Conservation (phyloP, 2,888 invertebrate species). For the Thecophora atra region DNA sequence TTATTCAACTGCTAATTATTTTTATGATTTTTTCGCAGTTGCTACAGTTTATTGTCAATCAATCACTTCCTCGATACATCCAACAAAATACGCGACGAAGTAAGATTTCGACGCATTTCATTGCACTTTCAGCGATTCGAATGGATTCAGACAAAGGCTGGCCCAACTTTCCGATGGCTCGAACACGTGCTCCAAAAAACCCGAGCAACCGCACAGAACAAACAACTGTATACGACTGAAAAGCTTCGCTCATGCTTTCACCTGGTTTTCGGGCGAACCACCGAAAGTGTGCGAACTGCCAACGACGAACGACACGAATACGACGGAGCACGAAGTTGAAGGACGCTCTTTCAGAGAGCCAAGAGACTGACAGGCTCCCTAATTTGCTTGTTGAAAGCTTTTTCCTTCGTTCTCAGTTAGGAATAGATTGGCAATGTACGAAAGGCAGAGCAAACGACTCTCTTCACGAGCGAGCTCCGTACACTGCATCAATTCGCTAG, state of each 20-base stretch:
- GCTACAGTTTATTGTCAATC: too few relatives aligned
- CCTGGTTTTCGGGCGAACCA: conserved; percentile 56
- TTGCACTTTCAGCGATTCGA: too few relatives aligned
- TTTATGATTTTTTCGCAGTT: too few relatives aligned
- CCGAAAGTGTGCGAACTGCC: conserved; percentile 12
- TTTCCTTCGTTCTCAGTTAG: not conserved
- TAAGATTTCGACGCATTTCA: too few relatives aligned
- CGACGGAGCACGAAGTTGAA: not conserved
- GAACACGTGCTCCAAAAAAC: conserved; percentile 3
- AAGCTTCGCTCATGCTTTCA: conserved; percentile 61
- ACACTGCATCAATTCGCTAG: not conserved
- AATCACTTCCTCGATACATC: too few relatives aligned
- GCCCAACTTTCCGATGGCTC: not conserved
- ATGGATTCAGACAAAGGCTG: too few relatives aligned
- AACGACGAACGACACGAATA: conserved; percentile 37
- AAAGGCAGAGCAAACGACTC: not conserved
- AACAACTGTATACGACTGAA: conserved; percentile 62
- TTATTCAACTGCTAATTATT: too few relatives aligned
- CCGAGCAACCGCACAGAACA: conserved; percentile 60
- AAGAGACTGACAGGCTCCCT: not conserved
- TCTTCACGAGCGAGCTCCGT: not conserved
- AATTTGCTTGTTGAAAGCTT: not conserved
- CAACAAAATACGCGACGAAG: too few relatives aligned
- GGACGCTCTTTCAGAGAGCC: not conserved
- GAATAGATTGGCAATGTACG: not conserved